Conservation (phyloP, 37 sponge, comb jelly and placozoan species). For the Spongia lamella region DNA sequence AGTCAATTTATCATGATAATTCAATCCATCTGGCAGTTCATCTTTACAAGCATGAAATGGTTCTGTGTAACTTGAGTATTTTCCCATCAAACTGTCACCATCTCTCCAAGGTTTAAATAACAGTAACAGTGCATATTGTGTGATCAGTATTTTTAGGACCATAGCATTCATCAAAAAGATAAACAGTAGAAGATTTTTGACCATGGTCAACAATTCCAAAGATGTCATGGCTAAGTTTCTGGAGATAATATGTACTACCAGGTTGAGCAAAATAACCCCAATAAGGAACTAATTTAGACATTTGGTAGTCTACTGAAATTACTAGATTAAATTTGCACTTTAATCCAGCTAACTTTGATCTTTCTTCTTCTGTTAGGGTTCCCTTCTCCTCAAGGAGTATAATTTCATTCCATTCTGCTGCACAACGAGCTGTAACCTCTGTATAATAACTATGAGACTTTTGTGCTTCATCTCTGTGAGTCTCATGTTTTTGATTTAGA, state of each 20-base stretch:
- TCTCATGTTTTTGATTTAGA: not conserved
- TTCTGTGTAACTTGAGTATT: slow-evolving; percentile 18
- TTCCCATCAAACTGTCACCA: slow-evolving; percentile 4
- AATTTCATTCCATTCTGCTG: not conserved
- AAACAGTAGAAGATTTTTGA: not conserved
- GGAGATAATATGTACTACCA: slow-evolving; percentile 34
- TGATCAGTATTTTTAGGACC: slow-evolving; percentile 43
- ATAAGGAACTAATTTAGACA: slow-evolving; percentile 47
- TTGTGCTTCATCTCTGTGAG: slow-evolving; percentile 25
- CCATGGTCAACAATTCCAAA: slow-evolving; percentile 33
- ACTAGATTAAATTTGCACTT: slow-evolving; percentile 29
- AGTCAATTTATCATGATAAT: no score
- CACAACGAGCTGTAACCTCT: not conserved
- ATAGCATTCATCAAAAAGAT: slow-evolving; percentile 3
- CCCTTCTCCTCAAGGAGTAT: not conserved
- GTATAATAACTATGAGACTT: slow-evolving; percentile 20
- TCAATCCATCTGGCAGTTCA: no score
- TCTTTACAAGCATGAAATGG: slow-evolving; percentile 2
- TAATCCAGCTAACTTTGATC: not conserved
- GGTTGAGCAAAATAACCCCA: slow-evolving; percentile 48
- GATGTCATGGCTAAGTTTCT: slow-evolving; percentile 41
- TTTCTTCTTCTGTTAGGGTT: not conserved
- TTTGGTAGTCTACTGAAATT: slow-evolving; percentile 43
- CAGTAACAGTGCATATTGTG: slow-evolving; percentile 23
- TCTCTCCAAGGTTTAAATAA: slow-evolving; percentile 21